Evolutionary conservation across 2,888 invertebrate genomes (phyloP).

Genomic region (Marasmarcha lunaedactyla): DNA sequence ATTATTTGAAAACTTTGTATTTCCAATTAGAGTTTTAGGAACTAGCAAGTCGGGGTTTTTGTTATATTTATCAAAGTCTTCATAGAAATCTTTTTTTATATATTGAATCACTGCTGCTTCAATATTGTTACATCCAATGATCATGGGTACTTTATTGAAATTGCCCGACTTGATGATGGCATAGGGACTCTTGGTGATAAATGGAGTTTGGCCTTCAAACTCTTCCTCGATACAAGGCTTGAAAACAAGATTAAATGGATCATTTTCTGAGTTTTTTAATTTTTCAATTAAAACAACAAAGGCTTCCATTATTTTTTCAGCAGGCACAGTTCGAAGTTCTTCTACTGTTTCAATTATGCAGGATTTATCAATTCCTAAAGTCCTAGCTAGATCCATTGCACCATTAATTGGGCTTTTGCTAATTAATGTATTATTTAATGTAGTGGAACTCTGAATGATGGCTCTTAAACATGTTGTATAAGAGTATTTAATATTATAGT

Average conservation of each 20-base stretch:
- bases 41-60: slow-evolving; percentile 37
- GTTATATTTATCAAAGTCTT: slow-evolving; percentile 41
- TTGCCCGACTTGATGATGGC: slow-evolving; percentile 47
- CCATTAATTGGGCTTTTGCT: slow-evolving; percentile 38
- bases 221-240: slow-evolving; percentile 55
- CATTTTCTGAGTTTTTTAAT: slow-evolving; percentile 18
- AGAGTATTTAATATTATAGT: too few species aligned
- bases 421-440: slow-evolving; percentile 49
- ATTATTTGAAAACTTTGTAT: slow-evolving; percentile 27
- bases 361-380: slow-evolving; percentile 32
- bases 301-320: slow-evolving; percentile 32
- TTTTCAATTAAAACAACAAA: slow-evolving; percentile 18
- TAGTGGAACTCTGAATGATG: slow-evolving; percentile 54
- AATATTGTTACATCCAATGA: slow-evolving; percentile 51
- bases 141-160: slow-evolving; percentile 52
- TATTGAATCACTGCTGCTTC: slow-evolving; percentile 39
- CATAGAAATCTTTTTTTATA: slow-evolving; percentile 30
- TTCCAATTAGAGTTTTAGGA: slow-evolving; percentile 35
- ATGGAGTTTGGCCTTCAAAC: slow-evolving; percentile 50
- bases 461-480: too few species aligned
- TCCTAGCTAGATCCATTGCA: slow-evolving; percentile 34
- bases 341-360: slow-evolving; percentile 40
- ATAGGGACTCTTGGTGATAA: slow-evolving; percentile 45
- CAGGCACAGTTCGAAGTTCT: slow-evolving; percentile 30
- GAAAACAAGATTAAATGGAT: slow-evolving; percentile 36